Percentiles rank a stretch among this genome's conserved stretches.
These are phyloP conservation scores for Pseudocheirus occidentalis DNA, from an alignment of 2,797 vertebrate species.

Conservation along the genomic window DNA sequence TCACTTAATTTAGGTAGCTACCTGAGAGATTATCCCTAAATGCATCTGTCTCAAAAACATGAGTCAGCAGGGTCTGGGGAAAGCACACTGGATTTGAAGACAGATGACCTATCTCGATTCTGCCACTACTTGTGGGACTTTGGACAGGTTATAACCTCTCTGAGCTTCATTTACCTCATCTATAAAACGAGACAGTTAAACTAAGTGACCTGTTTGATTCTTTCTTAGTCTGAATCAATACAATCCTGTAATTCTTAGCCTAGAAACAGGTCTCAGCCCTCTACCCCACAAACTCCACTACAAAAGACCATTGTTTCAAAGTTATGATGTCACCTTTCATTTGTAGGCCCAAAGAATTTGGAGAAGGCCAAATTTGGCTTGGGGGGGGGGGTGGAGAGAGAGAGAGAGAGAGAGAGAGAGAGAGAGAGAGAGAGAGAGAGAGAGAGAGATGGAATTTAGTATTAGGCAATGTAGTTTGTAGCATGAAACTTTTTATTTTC, in stretches of 20 bases:
- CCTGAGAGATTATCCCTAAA: not conserved
- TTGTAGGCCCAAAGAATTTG: not conserved
- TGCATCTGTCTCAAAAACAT: not conserved
- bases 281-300: not conserved
- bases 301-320: not conserved
- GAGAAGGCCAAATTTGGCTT: not conserved
- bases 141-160: not conserved
- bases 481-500: not conserved
- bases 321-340: conserved; percentile 10
- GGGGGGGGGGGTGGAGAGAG: conserved; percentile 3
- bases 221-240: not conserved
- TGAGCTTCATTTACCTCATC: not conserved
- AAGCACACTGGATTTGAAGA: not conserved
- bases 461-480: not conserved
- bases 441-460: not conserved
- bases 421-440: not conserved
- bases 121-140: not conserved
- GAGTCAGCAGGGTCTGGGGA: not conserved
- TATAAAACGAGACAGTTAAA: not conserved
- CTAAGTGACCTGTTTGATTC: not conserved
- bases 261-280: not conserved
- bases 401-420: not conserved
- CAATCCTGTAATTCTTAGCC: not conserved
- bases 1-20: not conserved
- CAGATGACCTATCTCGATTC: not conserved